Evolutionary conservation across 2,797 vertebrate species (phyloP), one percentile per base, ranked within the genome.

Genomic region (Sebastes iracundus): DNA sequence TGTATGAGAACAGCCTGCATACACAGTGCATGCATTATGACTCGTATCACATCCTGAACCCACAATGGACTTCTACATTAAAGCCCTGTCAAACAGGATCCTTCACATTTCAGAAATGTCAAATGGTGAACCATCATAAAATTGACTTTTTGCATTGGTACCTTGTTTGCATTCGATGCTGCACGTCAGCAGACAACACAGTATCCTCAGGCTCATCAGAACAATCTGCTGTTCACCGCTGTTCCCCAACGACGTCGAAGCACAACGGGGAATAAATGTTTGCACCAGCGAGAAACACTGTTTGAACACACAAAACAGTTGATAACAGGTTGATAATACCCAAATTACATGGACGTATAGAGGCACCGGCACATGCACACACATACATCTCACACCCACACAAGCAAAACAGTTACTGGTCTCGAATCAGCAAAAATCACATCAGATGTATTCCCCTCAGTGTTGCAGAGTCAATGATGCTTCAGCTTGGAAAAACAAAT

Each of bases 181-280:
- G 18, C 52, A 67, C 72, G 11, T 71, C 33, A 70, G 59, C 65
- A 66, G 81, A 85, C 53, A 81, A 14, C 66, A 66, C 13, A 27
- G 67, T 61, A 35, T 83, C 78, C 75, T 66, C 64, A 25, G 75
- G 77, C 77, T 83, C 82, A 84, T 85, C 81, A 82, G 71, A 81
- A 78, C 83, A 86, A 80, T 85, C 75, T 84, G 78, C 81, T 49
- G 46, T 49, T 49, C 73, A 69, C 75, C 1, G 46, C 72, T 61
- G 75, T 77, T 87, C 80, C 75, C 75, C 70, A 70, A 83, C 64
- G 73, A 80, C 62, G 61, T 12, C 4, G 2, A 49, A 38, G 59
- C 75, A 65, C 79, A 64, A 52, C 12, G 27, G 72, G 64, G 81
- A 81, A 79, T 62, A 56, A 42, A 87, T 65, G 55, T 81, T 82